Conservation (phyloP, 2,113 vertebrate species). For the Oryzias celebensis region DNA sequence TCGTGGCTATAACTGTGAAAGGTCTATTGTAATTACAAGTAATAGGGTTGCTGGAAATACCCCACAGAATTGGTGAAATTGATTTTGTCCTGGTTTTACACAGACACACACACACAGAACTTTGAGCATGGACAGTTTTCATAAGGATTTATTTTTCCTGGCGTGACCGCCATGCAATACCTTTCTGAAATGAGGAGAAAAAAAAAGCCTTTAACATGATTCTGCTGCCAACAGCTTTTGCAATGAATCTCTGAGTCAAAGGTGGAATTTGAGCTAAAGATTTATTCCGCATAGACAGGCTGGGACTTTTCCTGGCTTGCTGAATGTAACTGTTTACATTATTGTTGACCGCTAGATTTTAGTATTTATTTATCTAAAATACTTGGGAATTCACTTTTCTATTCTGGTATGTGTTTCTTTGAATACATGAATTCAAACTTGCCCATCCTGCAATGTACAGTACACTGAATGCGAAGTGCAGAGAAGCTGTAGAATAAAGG, state of each 20-base stretch:
- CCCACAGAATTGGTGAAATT: conserved; percentile 70
- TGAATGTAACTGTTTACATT: too few species aligned
- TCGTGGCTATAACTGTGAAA: conserved; percentile 63
- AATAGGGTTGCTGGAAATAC: conserved; percentile 64
- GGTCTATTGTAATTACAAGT: conserved; percentile 72
- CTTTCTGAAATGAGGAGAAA: conserved; percentile 59
- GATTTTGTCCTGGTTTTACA: conserved; percentile 56
- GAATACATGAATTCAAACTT: too few species aligned
- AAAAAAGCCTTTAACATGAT: conserved; percentile 46
- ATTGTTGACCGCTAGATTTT: too few species aligned
- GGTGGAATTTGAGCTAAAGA: conserved; percentile 50
- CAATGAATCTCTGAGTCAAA: conserved; percentile 59
- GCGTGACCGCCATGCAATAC: conserved; percentile 53
- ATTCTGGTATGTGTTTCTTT: too few species aligned
- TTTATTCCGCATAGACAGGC: conserved; percentile 37
- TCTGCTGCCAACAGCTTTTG: conserved; percentile 65
- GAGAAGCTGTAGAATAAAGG: conserved; percentile 13
- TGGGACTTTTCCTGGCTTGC: conserved; percentile 18
- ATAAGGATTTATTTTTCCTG: conserved; percentile 69
- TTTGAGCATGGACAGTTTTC: conserved; percentile 15
- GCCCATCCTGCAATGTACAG: conserved; percentile 1
- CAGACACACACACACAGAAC: conserved; percentile 22
- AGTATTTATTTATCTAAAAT: too few species aligned
- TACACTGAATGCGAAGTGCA: conserved; percentile 15
- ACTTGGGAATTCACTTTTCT: too few species aligned